Conservation (phyloP, 2,888 invertebrate species). For the Tiliacea aurago region DNA sequence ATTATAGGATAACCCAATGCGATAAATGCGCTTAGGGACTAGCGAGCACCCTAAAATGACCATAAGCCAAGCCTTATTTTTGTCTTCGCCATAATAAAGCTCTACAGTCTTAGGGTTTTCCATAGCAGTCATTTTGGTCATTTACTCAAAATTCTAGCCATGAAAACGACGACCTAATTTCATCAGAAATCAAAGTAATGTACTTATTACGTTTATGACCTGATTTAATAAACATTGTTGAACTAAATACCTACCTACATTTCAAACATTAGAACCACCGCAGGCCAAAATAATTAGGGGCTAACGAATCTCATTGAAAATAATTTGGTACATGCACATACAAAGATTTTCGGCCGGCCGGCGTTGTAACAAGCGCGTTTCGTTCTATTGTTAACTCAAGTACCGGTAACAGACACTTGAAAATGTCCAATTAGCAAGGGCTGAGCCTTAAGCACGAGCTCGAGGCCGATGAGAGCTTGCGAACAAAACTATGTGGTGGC, state of each 20-base stretch:
- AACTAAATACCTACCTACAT: conserved; percentile 49
- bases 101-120: not conserved
- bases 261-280: conserved; percentile 44
- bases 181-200: conserved; percentile 32
- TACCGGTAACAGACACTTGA: conserved; percentile 75
- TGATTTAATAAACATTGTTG: conserved; percentile 41
- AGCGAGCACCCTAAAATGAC: not conserved
- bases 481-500: conserved; percentile 87
- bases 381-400: conserved; percentile 72
- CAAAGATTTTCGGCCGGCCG: conserved; percentile 58
- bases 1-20: too few species aligned
- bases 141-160: conserved; percentile 10
- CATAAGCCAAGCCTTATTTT: not conserved
- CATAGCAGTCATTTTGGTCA: not conserved
- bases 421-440: conserved; percentile 82
- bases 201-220: conserved; percentile 19
- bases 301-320: conserved; percentile 61
- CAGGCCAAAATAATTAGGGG: conserved; percentile 58
- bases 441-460: conserved; percentile 82
- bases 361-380: conserved; percentile 65
- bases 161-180: conserved; percentile 15
- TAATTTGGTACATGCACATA: conserved; percentile 61
- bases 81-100: not conserved
- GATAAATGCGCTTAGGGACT: too few species aligned
- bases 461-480: conserved; percentile 82